phyloP scores from a whole-genome alignment of 2,888 invertebrate species.

The Andricus quercusramuli region DNA sequence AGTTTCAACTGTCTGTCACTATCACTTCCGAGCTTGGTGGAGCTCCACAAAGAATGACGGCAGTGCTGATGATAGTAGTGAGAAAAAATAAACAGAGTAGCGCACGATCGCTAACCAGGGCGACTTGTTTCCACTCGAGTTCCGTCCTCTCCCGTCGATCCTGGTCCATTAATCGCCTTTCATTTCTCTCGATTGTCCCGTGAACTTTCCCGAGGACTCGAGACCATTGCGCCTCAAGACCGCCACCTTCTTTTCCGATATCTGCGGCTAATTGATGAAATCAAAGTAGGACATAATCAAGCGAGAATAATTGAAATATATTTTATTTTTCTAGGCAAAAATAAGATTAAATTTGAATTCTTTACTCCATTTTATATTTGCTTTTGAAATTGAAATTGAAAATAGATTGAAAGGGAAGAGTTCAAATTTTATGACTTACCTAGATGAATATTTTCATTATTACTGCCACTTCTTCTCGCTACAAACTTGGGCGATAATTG shows the following conservation, averaged over 20 bases:
- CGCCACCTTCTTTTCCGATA: constrained; percentile 71
- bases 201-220: constrained; percentile 86
- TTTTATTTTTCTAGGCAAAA: not conserved
- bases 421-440: constrained; percentile 54
- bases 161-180: constrained; percentile 88
- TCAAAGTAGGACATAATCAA: not conserved
- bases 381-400: not conserved
- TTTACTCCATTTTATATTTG: not conserved
- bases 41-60: constrained; percentile 87
- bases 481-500: constrained; percentile 57
- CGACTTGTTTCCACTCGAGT: constrained; percentile 90
- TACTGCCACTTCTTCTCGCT: constrained; percentile 50
- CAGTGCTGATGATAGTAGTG: constrained; percentile 88
- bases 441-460: constrained; percentile 62
- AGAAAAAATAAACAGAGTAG: constrained; percentile 88
- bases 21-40: constrained; percentile 75
- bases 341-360: not conserved
- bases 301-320: not conserved
- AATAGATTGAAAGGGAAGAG: not conserved
- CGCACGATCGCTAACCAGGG: constrained; percentile 90
- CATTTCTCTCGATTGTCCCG: constrained; percentile 89
- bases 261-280: constrained; percentile 53
- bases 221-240: constrained; percentile 84
- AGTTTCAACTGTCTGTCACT: constrained; percentile 64
- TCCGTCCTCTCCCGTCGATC: constrained; percentile 89